Evolutionary conservation across 2,113 vertebrate genomes (phyloP), one percentile per base, ranked within the genome.

Genomic region (Hydrolagus affinis): DNA sequence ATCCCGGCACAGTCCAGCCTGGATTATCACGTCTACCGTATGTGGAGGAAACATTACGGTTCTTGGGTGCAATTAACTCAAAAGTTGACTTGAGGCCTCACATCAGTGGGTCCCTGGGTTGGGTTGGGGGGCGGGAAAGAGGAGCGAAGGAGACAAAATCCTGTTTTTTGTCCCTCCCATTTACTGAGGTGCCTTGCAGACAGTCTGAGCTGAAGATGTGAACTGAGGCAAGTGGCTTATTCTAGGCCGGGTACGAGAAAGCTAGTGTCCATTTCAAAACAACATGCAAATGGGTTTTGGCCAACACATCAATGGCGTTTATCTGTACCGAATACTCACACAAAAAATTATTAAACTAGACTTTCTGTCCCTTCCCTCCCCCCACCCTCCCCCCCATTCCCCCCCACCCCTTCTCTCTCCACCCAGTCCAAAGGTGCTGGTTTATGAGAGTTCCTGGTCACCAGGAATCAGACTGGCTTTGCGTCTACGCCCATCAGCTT

Each of bases 401-500:
- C 60, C 1, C 77, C 77, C 11, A 21, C 19, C 23, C 11, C 0
- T 4, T 9, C 71, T 6, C 19, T 32, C 44, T 3, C 44, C 44
- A 32, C 75, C 57, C 12, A 28, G 78, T 66, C 60, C 66, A 75
- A 75, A 19, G 73, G 30, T 62, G 44, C 44, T 44, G 6, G 44
- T 44, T 6, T 28, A 28, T 21, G 2, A 62, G 17, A 21, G 2
- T 10, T 21, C 10, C 21, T 10, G 57, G 78, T 15, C 9, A 70
- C 25, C 28, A 30, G 3, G 28, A 14, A 3, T 98, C 95, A 98
- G 89, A 98, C 93, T 86, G 96, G 96, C 85, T 94, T 97, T 87
- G 96, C 98, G 30, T 95, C 93, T 88, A 89, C 94, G 88, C 95
- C 96, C 87, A 98, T 96, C 73, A 97, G 92, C 72, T 90, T 94